Base-by-base conservation (phyloP, 2,113 vertebrate genomes). In the Panthera tigris region DNA sequence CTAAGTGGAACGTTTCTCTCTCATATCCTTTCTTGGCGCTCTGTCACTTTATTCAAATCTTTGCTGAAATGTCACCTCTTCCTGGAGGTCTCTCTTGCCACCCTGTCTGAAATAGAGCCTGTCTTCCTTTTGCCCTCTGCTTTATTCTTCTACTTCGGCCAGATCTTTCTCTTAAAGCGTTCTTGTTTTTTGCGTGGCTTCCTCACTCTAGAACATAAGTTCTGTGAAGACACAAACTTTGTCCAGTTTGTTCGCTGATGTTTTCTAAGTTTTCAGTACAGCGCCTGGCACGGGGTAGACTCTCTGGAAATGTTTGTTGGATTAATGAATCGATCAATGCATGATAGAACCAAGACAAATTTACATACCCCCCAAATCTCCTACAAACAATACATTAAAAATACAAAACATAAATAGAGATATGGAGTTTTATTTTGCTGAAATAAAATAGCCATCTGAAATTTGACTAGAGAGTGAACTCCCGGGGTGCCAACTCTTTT, bases 381-480 rank as follows among this genome's bases (percentile, higher is more conserved):
- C 33, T 69, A 80, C 33, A 76, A 61, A 5, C 39, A 61, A 79
- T 19, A 55, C 50, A 45, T n/a, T 25, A 73, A 57, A 80, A 39
- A n/a, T 57, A 71, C 45, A 41, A 95, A 82, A 48, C 7, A 21
- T 85, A 76, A 82, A 29, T 33, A 55, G 31, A 55, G 55, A 63
- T 12, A 65, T 57, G 31, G 11, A 15, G 19, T 61, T 19, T 41
- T 73, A 9, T 85, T 82, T 78, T 80, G 33, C 57, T 81, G 33
- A 93, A 87, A 79, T 76, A 71, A 93, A 93, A 88, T 66, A 79
- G 31, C 61, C 65, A 25, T 82, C 89, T 66, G 63, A 90, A 93
- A 78, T 33, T 63, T 36, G 48, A 93, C 18, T 78, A 73, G 91
- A 29, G 41, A 80, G 16, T 41, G 36, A 93, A 61, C 6, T 83